A percentile compares a stretch with the other conserved stretches of the same genome.
Conservation (phyloP, 2,113 vertebrate species). For the Scytalopus superciliaris region DNA sequence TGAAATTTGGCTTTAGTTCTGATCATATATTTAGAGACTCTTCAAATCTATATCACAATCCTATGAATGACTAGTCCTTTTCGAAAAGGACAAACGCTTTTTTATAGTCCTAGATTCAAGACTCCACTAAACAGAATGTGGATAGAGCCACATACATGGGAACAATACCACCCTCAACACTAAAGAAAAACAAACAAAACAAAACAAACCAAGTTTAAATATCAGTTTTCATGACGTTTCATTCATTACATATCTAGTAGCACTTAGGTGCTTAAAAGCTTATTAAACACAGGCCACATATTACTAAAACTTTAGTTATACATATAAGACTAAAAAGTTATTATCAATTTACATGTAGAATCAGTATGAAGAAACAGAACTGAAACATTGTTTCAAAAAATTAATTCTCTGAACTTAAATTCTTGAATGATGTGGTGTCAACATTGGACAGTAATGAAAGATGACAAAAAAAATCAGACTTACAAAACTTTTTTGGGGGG, state of each 20-base stretch:
- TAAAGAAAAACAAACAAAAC: not conserved
- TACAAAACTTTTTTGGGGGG: accelerated
- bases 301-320: not conserved
- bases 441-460: not conserved
- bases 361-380: not conserved
- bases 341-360: not conserved
- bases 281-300: not conserved
- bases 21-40: not conserved
- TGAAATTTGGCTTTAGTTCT: not conserved
- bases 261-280: not conserved
- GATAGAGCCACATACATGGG: not conserved
- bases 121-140: not conserved
- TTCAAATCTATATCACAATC: not conserved
- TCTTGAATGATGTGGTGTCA: not conserved
- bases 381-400: not conserved
- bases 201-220: not conserved
- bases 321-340: not conserved
- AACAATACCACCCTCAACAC: not conserved
- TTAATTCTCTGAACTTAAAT: not conserved
- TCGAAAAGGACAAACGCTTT: not conserved
- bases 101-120: not conserved
- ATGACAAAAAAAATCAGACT: not conserved
- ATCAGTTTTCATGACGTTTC: not conserved
- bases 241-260: not conserved
- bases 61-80: not conserved